phyloP scores from a whole-genome alignment of 2,888 invertebrate genomes.

The Crioceris asparagi region DNA sequence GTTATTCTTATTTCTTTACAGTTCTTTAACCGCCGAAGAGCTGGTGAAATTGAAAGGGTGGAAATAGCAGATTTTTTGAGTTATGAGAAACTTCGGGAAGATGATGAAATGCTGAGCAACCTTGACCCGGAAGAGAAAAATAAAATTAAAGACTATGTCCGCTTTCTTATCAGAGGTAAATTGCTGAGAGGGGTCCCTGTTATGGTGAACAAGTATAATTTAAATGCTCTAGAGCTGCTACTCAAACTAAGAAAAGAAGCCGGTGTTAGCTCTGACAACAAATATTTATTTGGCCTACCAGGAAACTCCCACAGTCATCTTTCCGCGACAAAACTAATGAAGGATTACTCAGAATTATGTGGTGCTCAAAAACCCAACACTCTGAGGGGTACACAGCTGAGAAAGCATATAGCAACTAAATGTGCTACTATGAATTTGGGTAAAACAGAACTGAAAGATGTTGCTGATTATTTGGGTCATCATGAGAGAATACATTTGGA shows the following conservation, averaged over 20 bases:
- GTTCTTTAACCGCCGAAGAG: too few relatives aligned
- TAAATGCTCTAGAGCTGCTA: conserved; percentile 3
- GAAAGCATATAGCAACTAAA: conserved; percentile 8
- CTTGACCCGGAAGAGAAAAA: too few relatives aligned
- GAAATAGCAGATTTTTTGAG: too few relatives aligned
- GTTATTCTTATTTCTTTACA: too few relatives aligned
- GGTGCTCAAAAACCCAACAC: conserved; percentile 5
- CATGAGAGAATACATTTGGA: conserved; percentile 22
- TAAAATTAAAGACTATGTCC: too few relatives aligned
- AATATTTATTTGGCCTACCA: conserved; percentile 8
- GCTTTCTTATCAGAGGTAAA: too few relatives aligned
- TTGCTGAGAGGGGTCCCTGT: too few relatives aligned
- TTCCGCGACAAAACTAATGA: conserved; percentile 3
- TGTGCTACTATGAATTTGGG: conserved; percentile 7
- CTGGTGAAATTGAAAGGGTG: too few relatives aligned
- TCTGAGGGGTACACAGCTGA: conserved; percentile 6
- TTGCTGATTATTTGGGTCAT: conserved; percentile 24
- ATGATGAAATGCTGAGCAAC: too few relatives aligned
- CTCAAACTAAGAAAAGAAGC: conserved; percentile 3
- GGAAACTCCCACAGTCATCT: conserved; percentile 4
- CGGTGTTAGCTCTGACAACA: conserved; percentile 2
- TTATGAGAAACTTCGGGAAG: too few relatives aligned
- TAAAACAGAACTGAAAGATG: conserved; percentile 14
- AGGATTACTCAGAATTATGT: conserved; percentile 2
- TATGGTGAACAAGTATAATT: conserved; percentile 5